These are phyloP conservation scores for Lophius piscatorius DNA, from an alignment of 2,113 vertebrate species.

Conservation along the genomic window DNA sequence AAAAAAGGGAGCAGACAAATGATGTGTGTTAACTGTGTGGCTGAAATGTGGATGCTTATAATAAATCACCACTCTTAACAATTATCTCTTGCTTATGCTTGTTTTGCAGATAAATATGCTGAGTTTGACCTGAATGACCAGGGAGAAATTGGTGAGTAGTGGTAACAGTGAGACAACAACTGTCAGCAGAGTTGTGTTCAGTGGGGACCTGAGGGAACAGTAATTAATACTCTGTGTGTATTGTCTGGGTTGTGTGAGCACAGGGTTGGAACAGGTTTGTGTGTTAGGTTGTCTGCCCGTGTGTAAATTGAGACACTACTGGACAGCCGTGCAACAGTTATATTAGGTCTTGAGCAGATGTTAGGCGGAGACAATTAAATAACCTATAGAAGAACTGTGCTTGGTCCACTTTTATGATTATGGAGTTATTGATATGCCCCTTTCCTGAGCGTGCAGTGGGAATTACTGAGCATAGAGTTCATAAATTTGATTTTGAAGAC, in stretches of 20 bases:
- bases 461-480: no score
- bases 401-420: no score
- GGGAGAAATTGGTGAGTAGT: conserved; percentile 95
- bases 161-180: conserved; percentile 35
- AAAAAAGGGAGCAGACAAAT: conserved; percentile 6
- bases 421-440: no score
- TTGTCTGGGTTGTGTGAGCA: conserved; percentile 40
- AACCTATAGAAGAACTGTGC: no score
- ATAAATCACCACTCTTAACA: conserved; percentile 5
- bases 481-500: no score
- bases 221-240: conserved; percentile 57
- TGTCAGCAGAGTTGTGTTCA: conserved; percentile 15
- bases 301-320: conserved; percentile 42
- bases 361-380: no score
- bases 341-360: conserved; percentile 27
- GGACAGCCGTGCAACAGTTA: not conserved
- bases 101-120: conserved; percentile 93
- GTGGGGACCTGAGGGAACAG: conserved; percentile 35
- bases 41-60: conserved; percentile 44
- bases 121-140: conserved; percentile 98
- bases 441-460: no score
- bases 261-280: conserved; percentile 21
- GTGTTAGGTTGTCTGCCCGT: conserved; percentile 34
- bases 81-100: conserved; percentile 36
- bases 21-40: conserved; percentile 10